phyloP scores from a whole-genome alignment of 2,113 vertebrate species.

The Rhizomys pruinosus region DNA sequence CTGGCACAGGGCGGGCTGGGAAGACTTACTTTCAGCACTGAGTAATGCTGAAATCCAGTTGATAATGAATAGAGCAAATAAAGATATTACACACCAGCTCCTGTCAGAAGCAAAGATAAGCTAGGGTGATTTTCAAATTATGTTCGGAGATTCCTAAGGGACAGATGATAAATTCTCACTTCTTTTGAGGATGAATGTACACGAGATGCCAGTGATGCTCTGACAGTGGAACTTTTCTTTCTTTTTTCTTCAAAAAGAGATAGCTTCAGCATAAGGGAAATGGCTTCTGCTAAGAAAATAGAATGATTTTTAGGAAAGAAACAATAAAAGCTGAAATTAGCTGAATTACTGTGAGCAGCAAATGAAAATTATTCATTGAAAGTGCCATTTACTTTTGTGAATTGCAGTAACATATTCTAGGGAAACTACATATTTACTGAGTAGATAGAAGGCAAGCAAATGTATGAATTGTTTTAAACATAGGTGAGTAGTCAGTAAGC shows the following conservation, averaged over 20 bases:
- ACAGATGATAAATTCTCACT: constrained; percentile 44
- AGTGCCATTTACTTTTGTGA: not conserved
- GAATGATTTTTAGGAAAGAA: constrained; percentile 40
- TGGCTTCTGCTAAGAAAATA: not conserved
- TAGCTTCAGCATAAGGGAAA: not conserved
- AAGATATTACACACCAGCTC: constrained; percentile 49
- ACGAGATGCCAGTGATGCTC: constrained; percentile 20
- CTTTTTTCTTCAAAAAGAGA: not conserved
- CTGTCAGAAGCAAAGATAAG: constrained; percentile 61
- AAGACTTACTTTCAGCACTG: not conserved
- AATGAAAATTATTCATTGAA: constrained; percentile 39
- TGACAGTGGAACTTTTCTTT: not conserved
- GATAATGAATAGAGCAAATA: not conserved
- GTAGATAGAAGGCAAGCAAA: not conserved
- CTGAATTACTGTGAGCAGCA: constrained; percentile 10
- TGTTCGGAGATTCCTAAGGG: constrained; percentile 52
- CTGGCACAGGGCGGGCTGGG: not conserved
- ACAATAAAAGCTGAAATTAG: constrained; percentile 50
- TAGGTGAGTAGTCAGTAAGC: not conserved
- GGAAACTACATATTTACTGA: not conserved
- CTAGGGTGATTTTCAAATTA: constrained; percentile 64
- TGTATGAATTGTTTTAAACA: not conserved
- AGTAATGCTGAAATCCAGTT: constrained; percentile 14
- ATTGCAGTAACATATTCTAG: not conserved
- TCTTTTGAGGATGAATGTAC: constrained; percentile 16